Evolutionary conservation across 2,888 invertebrate species (phyloP).

Genomic region (Mesorhabditis belari): DNA sequence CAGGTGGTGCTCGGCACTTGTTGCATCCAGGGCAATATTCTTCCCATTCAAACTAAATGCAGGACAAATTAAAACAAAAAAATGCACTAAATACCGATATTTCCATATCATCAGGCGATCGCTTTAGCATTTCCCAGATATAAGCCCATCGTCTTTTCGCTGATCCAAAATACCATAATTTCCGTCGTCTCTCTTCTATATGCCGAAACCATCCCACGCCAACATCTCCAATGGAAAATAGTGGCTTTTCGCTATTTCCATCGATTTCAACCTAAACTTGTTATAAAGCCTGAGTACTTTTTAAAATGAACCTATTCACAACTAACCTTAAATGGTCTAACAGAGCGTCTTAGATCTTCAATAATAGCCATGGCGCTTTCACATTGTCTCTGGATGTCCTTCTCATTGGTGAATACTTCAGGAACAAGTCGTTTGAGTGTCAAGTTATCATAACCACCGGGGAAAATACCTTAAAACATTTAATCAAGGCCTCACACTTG

Average conservation of each 20-base stretch:
- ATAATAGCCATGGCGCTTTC: conserved; percentile 50
- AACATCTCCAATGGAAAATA: conserved; percentile 32
- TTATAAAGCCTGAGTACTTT: conserved; percentile 13
- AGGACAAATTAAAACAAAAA: too few species aligned
- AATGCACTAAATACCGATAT: too few species aligned
- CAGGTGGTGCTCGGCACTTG: conserved; percentile 27
- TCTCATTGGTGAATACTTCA: conserved; percentile 20
- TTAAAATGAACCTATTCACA: conserved; percentile 1
- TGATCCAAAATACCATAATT: conserved; percentile 45
- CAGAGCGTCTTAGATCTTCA: conserved; percentile 23
- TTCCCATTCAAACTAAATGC: conserved; percentile 23
- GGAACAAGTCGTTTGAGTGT: conserved; percentile 27
- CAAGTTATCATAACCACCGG: conserved; percentile 43
- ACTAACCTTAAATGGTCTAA: conserved; percentile 11
- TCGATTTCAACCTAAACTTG: neutral
- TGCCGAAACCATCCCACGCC: conserved; percentile 46
- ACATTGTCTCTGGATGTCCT: conserved; percentile 38
- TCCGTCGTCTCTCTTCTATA: conserved; percentile 42
- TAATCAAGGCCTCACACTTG: neutral
- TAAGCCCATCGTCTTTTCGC: conserved; percentile 40
- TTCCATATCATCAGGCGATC: conserved; percentile 24
- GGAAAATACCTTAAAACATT: conserved; percentile 34
- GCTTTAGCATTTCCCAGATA: conserved; percentile 47
- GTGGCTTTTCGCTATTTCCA: conserved; percentile 1
- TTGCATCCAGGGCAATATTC: conserved; percentile 43